Base-by-base conservation (phyloP, 2,113 vertebrate species). In the Sprattus sprattus region DNA sequence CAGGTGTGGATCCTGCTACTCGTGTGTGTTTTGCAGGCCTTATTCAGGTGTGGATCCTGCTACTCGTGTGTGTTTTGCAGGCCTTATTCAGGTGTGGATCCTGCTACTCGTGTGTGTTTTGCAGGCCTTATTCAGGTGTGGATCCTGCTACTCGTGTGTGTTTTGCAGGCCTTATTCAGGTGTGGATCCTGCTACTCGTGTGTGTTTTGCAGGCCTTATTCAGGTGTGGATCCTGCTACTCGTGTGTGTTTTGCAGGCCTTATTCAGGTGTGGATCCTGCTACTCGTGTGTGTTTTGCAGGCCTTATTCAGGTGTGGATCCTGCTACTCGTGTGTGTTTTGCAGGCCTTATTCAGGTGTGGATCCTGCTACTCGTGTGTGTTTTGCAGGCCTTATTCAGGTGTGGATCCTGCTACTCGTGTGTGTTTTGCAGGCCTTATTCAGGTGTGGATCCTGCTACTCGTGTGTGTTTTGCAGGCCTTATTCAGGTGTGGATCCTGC, bases 61-160 rank as follows among this genome's bases (percentile, higher is more conserved):
- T 99, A 0, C 87, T 99, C 90, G 98, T n/a, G n/a, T n/a, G n/a
- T n/a, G n/a, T n/a, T n/a, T n/a, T n/a, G n/a, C n/a, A n/a, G n/a
- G n/a, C n/a, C n/a, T n/a, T n/a, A n/a, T 99, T 91, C 97, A 97
- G 89, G 98, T 99, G 87, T 99, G 98, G 98, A 97, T 98, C 90
- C 92, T 97, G 90, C 91, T 99, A 0, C 87, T 99, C 90, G 98
- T n/a, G n/a, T n/a, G n/a, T n/a, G n/a, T n/a, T n/a, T n/a, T n/a
- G n/a, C n/a, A n/a, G n/a, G n/a, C n/a, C n/a, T n/a, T n/a, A n/a
- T 99, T 91, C 97, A 97, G 89, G 98, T 99, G 87, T 99, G 98
- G 98, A 97, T 98, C 90, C 92, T 97, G 90, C 91, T 99, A 0
- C 87, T 99, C 90, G 98, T n/a, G n/a, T n/a, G n/a, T n/a, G n/a